Evolutionary conservation across 2,888 invertebrate genomes (phyloP), one percentile per base, ranked within the genome.

Genomic region (Archips crataeganus): DNA sequence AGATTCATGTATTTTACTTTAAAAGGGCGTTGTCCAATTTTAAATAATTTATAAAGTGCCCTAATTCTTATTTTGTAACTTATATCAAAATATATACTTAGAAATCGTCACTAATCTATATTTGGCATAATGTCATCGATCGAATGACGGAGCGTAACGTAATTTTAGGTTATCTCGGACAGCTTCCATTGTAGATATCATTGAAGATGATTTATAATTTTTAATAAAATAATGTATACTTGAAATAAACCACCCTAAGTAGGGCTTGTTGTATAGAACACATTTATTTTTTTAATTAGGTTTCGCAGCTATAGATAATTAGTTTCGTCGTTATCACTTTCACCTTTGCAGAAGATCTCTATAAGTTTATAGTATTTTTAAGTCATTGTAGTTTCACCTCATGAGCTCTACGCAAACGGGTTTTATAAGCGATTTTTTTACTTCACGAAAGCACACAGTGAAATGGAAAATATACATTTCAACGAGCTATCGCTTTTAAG

Each of bases 271-370:
- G 85, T 89, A 89, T 88, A 88, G 85, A 84, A 82, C 79, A 82
- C 80, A 77, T 79, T 81, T 80, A 76, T 81, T 80, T 81, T 82
- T 80, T 86, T 85, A 32, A 67, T 68, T 74, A 74, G 74, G 47
- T 73, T 72, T 68, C n/a, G 64, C 75, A 71, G 75, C 75, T 68
- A 67, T 71, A 75, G 66, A 62, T 42, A 9, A 63, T 72, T 72
- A 72, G 81, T 83, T 80, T 75, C 72, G 74, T 74, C 74, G 76
- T 77, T 77, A 78, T 77, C 78, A 81, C 85, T 87, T 89, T 86
- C 86, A 87, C 82, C 65, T 87, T 87, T 79, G 85, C 85, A 87
- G 83, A 84, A 85, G 90, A 92, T 92, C 91, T 92, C 92, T 90
- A 82, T 82, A 83, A 83, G 79, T 86, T 88, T 89, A 85, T 78